These are phyloP conservation scores for Geophilus truncorum DNA, from an alignment of 2,888 invertebrate species.

Conservation along the genomic window DNA sequence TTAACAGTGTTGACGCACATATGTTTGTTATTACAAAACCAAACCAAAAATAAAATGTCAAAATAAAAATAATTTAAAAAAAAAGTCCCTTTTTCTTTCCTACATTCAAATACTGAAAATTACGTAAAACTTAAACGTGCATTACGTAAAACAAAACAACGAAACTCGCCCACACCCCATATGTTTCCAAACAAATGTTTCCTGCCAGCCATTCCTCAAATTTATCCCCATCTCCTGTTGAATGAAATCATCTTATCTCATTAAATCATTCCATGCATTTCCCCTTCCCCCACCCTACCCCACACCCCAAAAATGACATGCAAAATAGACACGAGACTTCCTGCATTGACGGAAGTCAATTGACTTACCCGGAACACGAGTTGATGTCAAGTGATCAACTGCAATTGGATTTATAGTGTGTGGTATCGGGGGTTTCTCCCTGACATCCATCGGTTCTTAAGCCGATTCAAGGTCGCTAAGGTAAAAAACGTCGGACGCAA, in stretches of 20 bases:
- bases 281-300: background rate
- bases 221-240: background rate
- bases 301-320: background rate
- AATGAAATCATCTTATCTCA: background rate
- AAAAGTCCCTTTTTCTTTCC: too few relatives aligned
- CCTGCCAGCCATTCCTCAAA: background rate
- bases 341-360: background rate
- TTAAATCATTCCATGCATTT: background rate
- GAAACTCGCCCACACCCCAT: background rate
- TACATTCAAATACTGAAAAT: too few relatives aligned
- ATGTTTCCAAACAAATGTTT: background rate
- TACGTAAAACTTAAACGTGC: too few relatives aligned
- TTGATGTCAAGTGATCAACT: conserved; percentile 6
- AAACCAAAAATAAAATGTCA: background rate
- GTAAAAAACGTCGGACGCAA: background rate
- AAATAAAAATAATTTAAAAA: too few relatives aligned
- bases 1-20: background rate
- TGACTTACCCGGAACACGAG: background rate
- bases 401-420: background rate
- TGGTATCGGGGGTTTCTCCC: background rate
- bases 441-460: conserved; percentile 8
- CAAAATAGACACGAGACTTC: background rate
- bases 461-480: background rate
- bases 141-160: too few relatives aligned
- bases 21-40: background rate